phyloP scores from a whole-genome alignment of 1,140 invertebrate genomes.

The Helicoverpa armigera region DNA sequence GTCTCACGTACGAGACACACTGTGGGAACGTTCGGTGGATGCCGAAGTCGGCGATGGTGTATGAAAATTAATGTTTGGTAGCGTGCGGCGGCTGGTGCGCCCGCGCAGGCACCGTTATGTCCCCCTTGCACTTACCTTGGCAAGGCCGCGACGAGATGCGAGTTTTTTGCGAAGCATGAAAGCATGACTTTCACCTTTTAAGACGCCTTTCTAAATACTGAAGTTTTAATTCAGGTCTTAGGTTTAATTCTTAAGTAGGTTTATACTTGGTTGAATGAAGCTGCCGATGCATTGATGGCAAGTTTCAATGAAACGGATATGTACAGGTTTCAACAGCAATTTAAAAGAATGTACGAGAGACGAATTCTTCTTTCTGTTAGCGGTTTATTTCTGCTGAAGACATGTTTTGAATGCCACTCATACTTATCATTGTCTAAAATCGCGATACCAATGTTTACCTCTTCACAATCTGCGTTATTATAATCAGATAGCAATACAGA shows the following conservation, averaged over 20 bases:
- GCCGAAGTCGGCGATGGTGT: conserved; percentile 49
- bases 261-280: neutral
- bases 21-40: conserved; percentile 50
- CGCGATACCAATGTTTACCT: neutral
- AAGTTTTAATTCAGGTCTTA: conserved; percentile 65
- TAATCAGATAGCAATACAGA: neutral
- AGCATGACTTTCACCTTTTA: conserved; percentile 85
- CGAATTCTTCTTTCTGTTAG: too few species aligned
- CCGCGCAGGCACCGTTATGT: conserved; percentile 80
- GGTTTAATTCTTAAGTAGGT: conserved; percentile 27
- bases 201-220: conserved; percentile 83
- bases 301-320: too few species aligned
- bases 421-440: conserved; percentile 10
- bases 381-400: neutral
- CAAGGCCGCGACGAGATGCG: conserved; percentile 83
- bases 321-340: neutral
- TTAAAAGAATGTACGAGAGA: neutral
- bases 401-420: neutral
- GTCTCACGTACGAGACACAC: conserved; percentile 16
- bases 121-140: conserved; percentile 85
- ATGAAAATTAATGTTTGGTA: conserved; percentile 47
- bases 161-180: conserved; percentile 83
- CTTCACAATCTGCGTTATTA: neutral
- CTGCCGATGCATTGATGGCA: neutral
- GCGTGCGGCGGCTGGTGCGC: conserved; percentile 58